Evolutionary conservation across 1,140 invertebrate species (phyloP), one percentile per base, ranked within the genome.

Genomic region (Geopemphigus sp.): DNA sequence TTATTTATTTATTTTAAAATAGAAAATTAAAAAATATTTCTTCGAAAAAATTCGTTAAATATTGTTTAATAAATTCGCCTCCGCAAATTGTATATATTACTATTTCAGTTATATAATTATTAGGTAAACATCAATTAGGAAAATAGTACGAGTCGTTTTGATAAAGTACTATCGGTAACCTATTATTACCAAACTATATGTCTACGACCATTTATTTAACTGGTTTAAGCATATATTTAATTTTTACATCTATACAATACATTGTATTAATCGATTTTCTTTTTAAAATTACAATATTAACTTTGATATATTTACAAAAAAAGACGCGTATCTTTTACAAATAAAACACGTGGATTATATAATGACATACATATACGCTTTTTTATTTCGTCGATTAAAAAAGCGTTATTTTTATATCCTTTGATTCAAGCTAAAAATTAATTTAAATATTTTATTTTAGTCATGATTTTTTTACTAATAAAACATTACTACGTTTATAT

Each of bases 161-260:
- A n/a, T n/a, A 68, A 15, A 47, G 47, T 12, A 50, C 1, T 50
- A 57, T 5, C 2, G 39, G 1, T 15, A 47, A 0, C 64, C 1
- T 68, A 68, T 68, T 68, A 68, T 68, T 68, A 47, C 3, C 8
- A 22, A 45, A 66, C 14, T 12, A n/a, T 45, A 66, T 45, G 26
- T 24, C 32, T 22, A 8, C 39, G n/a, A n/a, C 3, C 1, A 12
- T n/a, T 47, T 47, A 47, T 47, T 4, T 47, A 66, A 68, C 64
- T 39, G n/a, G 39, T 68, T 47, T 47, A 24, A n/a, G 12, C 17
- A 22, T 22, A 22, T 8, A 4, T 39, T 57, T 17, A 45, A 19
- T 64, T 47, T 64, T 64, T 39, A 6, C 8, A 12, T 50, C 47
- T 10, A 50, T 5, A 5, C 11, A 50, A 50, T 12, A 50, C 5